Evolutionary conservation across 2,113 vertebrate species (phyloP).

Genomic region (Hydrolagus affinis): DNA sequence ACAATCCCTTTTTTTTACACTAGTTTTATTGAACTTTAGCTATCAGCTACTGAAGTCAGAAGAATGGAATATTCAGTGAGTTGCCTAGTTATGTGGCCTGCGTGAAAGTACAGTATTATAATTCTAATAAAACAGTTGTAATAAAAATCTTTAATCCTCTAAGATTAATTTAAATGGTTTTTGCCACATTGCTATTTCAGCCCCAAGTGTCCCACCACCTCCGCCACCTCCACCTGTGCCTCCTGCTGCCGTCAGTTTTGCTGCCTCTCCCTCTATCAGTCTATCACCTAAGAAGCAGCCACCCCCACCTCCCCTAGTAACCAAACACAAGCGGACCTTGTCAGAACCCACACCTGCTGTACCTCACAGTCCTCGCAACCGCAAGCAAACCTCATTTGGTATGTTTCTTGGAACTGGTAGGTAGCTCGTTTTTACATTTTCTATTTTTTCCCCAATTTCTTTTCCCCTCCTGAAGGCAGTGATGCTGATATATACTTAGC

Average conservation of each 20-base stretch:
- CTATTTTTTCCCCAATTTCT: no score
- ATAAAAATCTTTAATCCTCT: not conserved
- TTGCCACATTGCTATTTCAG: constrained; percentile 37
- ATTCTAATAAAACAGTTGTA: not conserved
- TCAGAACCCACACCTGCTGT: constrained; percentile 47
- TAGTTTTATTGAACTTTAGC: not conserved
- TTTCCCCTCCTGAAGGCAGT: no score
- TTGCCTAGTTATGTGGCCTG: not conserved
- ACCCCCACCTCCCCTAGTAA: constrained; percentile 42
- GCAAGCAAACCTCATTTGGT: constrained; percentile 39
- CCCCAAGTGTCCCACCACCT: constrained; percentile 43
- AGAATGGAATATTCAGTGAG: not conserved
- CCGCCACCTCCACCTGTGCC: constrained; percentile 36
- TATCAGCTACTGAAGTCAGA: not conserved
- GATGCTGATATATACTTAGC: no score
- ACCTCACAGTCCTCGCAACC: constrained; percentile 42
- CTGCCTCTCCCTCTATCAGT: constrained; percentile 37
- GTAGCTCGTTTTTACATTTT: no score
- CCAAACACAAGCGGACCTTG: constrained; percentile 51
- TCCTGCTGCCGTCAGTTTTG: constrained; percentile 20
- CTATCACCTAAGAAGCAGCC: constrained; percentile 41
- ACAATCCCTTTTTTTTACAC: no score
- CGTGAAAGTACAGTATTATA: not conserved
- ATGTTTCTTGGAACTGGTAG: constrained; percentile 18
- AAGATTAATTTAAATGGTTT: not conserved